These are phyloP conservation scores for Salmo trutta DNA, from an alignment of 2,797 vertebrate species.

Conservation along the genomic window DNA sequence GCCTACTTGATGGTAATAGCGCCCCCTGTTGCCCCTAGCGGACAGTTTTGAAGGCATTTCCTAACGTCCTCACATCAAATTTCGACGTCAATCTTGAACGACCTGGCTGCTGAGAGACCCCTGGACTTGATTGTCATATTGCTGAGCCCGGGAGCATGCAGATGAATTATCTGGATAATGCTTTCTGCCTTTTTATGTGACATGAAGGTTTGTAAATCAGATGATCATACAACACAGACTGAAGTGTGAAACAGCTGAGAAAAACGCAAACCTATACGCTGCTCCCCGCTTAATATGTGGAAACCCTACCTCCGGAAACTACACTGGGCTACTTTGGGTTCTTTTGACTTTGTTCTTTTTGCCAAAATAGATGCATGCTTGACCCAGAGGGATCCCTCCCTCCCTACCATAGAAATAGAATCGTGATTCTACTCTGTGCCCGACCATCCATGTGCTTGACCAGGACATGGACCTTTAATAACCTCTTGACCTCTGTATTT, in stretches of 20 bases:
- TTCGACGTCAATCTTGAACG: too few relatives aligned
- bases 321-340: slow-evolving; percentile 39
- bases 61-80: too few relatives aligned
- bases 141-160: slow-evolving; percentile 6
- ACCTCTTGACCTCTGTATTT: slow-evolving; percentile 24
- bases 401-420: background rate
- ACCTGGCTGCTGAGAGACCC: background rate
- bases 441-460: slow-evolving; percentile 34
- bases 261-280: slow-evolving; percentile 27
- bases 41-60: too few relatives aligned
- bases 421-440: background rate
- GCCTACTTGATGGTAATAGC: too few relatives aligned
- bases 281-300: slow-evolving; percentile 15
- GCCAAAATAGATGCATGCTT: slow-evolving; percentile 55
- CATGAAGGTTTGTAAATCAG: slow-evolving; percentile 18
- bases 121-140: slow-evolving; percentile 18
- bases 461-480: slow-evolving; percentile 38
- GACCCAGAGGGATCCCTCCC: slow-evolving; percentile 30
- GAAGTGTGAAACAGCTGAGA: slow-evolving; percentile 37
- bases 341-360: slow-evolving; percentile 18
- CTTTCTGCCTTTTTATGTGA: slow-evolving; percentile 24
- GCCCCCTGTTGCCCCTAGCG: too few relatives aligned
- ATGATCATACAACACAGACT: background rate
- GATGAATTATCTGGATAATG: slow-evolving; percentile 8
- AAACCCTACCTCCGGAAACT: slow-evolving; percentile 38